Evolutionary conservation across 2,113 vertebrate genomes (phyloP).

Genomic region (Coturnix japonica): DNA sequence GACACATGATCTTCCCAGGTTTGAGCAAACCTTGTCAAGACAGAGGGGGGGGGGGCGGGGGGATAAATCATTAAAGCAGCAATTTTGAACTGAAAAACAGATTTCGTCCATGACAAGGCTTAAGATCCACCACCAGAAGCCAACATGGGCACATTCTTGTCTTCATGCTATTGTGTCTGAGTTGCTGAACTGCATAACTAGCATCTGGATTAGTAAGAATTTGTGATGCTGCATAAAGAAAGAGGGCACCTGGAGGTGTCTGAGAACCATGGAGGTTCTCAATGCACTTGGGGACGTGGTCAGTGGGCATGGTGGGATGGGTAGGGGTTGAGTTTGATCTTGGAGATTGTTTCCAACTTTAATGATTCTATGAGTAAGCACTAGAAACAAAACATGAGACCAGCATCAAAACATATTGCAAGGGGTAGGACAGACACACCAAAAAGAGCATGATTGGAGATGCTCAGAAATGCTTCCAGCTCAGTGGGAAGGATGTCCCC

Average conservation of each 20-base stretch:
- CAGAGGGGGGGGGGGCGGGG: not conserved
- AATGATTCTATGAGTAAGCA: not conserved
- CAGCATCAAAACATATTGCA: not conserved
- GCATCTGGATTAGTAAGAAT: not conserved
- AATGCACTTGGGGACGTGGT: no score
- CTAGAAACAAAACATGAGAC: not conserved
- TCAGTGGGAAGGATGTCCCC: not conserved
- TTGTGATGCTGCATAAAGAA: not conserved
- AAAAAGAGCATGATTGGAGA: not conserved
- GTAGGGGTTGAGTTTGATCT: no score
- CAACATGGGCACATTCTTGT: not conserved
- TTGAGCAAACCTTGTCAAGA: not conserved
- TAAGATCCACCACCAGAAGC: not conserved
- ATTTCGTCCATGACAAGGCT: not conserved
- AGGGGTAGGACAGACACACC: not conserved
- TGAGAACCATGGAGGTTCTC: no score
- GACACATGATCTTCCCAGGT: not conserved
- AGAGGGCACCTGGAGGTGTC: no score
- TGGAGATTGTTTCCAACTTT: no score
- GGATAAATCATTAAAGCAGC: not conserved
- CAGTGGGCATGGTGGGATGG: no score
- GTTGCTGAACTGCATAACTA: not conserved
- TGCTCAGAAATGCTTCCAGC: not conserved
- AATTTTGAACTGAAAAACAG: not conserved
- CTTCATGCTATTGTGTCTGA: not conserved